Percentiles rank a stretch among this genome's conserved stretches.
phyloP scores from a whole-genome alignment of 2,113 vertebrate species.

The Scomber colias region DNA sequence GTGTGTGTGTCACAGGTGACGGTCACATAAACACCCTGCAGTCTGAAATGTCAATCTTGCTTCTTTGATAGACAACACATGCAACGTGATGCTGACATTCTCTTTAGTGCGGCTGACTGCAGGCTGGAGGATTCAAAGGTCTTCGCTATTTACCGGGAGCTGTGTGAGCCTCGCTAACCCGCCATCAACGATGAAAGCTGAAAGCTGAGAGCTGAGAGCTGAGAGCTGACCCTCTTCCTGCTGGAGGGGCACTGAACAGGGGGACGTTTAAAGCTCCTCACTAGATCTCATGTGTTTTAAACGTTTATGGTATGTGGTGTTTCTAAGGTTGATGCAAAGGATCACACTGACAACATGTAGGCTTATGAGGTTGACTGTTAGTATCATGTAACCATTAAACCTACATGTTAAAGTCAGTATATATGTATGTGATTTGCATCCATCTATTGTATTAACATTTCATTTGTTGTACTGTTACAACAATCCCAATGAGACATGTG shows the following conservation, averaged over 20 bases:
- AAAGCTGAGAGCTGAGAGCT: constrained; percentile 6
- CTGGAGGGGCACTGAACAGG: neutral
- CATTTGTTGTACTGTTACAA: no score
- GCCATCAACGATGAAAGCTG: neutral
- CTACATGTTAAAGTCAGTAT: no score
- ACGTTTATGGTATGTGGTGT: neutral
- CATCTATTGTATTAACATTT: no score
- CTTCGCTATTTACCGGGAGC: constrained; percentile 22
- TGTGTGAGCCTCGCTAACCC: neutral
- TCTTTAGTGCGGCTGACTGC: constrained; percentile 23
- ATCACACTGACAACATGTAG: neutral
- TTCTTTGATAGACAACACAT: constrained; percentile 2
- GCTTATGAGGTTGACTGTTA: neutral
- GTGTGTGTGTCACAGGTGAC: constrained; percentile 36
- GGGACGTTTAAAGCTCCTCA: neutral
- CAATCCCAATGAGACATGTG: no score
- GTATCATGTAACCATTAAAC: no score
- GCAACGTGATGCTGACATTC: constrained; percentile 30
- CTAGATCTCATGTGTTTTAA: neutral
- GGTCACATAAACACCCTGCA: constrained; percentile 23
- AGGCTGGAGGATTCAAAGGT: constrained; percentile 42
- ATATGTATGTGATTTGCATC: no score
- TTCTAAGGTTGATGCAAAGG: neutral
- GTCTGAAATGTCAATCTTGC: constrained; percentile 8
- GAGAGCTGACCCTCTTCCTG: constrained; percentile 14